Percentiles rank a stretch among this genome's conserved stretches.
phyloP scores from a whole-genome alignment of 2,888 invertebrate species.

The Oxyscelio sp. region DNA sequence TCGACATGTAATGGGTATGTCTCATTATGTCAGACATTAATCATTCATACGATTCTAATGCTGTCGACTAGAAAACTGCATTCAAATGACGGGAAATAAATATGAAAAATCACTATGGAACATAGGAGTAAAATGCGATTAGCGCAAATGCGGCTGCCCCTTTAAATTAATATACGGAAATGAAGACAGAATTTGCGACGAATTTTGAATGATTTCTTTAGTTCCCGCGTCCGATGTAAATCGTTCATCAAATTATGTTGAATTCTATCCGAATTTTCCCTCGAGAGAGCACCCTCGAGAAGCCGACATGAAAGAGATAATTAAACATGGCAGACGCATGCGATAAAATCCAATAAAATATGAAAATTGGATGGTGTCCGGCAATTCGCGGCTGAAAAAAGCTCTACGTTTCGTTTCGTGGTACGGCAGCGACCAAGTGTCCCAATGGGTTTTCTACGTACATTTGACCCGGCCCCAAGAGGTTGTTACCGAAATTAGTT shows the following conservation, averaged over 20 bases:
- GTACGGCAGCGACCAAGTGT: slow-evolving; percentile 77
- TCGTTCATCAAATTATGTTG: slow-evolving; percentile 70
- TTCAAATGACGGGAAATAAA: neutral
- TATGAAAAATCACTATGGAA: too few species aligned
- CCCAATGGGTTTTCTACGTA: slow-evolving; percentile 81
- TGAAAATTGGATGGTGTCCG: slow-evolving; percentile 87
- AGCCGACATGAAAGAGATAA: slow-evolving; percentile 77
- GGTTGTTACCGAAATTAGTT: slow-evolving; percentile 88
- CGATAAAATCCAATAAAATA: slow-evolving; percentile 85
- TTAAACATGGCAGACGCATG: slow-evolving; percentile 80
- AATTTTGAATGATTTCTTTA: slow-evolving; percentile 63
- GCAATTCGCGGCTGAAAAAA: slow-evolving; percentile 73
- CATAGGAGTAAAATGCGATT: slow-evolving; percentile 52
- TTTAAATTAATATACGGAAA: slow-evolving; percentile 24
- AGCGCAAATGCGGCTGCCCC: slow-evolving; percentile 6
- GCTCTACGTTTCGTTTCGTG: slow-evolving; percentile 77
- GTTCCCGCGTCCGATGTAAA: slow-evolving; percentile 37
- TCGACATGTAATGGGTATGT: neutral
- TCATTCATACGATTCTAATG: neutral
- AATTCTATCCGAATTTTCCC: slow-evolving; percentile 62
- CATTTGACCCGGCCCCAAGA: slow-evolving; percentile 85
- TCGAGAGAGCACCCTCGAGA: slow-evolving; percentile 62
- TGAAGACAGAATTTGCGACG: slow-evolving; percentile 30
- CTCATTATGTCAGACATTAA: neutral
- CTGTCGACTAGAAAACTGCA: neutral